These are phyloP conservation scores for Hyphantria cunea DNA, from an alignment of 1,140 invertebrate species.

Conservation along the genomic window DNA sequence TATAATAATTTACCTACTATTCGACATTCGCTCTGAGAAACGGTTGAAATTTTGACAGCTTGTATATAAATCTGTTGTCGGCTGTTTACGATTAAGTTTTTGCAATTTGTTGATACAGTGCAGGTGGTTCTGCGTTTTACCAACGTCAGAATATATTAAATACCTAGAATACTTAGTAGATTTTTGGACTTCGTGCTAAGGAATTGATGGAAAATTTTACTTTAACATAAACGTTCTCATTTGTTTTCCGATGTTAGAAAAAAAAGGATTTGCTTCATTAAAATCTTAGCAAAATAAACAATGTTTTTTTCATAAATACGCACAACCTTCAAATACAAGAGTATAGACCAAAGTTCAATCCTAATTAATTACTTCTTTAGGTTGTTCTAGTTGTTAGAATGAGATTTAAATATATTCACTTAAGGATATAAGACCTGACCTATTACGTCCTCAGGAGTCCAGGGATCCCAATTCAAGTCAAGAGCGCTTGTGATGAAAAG, in stretches of 20 bases:
- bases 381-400: too few species aligned
- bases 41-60: slow-evolving; percentile 40
- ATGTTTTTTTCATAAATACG: not conserved
- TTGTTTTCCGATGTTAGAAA: too few species aligned
- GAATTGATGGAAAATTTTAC: not conserved
- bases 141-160: slow-evolving; percentile 6
- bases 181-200: slow-evolving; percentile 7
- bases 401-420: too few species aligned
- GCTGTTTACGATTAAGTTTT: slow-evolving; percentile 64
- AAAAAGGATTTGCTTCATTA: too few species aligned
- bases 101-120: slow-evolving; percentile 42
- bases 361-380: too few species aligned
- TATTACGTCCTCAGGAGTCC: too few species aligned
- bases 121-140: slow-evolving; percentile 15
- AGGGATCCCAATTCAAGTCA: too few species aligned
- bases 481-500: too few species aligned
- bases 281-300: not conserved
- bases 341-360: too few species aligned
- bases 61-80: slow-evolving; percentile 67
- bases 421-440: too few species aligned
- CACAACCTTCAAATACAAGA: not conserved
- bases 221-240: not conserved
- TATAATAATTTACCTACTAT: slow-evolving; percentile 40
- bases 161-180: not conserved
- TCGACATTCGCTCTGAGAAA: slow-evolving; percentile 29